Base-by-base conservation (phyloP, 2,113 vertebrate species). In the Larimichthys crocea region DNA sequence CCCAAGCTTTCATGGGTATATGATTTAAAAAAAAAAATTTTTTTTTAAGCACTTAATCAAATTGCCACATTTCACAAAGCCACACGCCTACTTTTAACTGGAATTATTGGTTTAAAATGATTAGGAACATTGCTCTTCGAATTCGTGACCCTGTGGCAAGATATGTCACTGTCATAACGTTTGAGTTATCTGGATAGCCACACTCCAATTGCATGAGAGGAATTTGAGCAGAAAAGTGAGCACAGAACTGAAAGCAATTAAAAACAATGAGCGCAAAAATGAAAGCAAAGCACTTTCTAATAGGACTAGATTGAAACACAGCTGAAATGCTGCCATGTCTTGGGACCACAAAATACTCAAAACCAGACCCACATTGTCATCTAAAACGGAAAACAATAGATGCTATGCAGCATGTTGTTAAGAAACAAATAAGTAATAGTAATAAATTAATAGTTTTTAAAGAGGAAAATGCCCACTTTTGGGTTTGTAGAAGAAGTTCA, bases 191-290 rank as follows among this genome's bases (percentile, higher is more conserved):
- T 61, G 26, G 46, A 57, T 74, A 14, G n/a, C 48, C 31, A 7
- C 63, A 69, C 57, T 63, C 24, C 0, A 4, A 20, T 10, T 46
- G 42, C 48, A 68, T 15, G 7, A 22, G 24, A 68, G 11, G 16
- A 19, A 62, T 62, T 60, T 42, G 15, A 42, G 35, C 19, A 26
- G 64, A 26, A 12, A 61, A 46, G 14, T 62, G 31, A 70, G 22
- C 61, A 52, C 19, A 16, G 17, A 61, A 31, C 3, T 59, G 53
- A 50, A 24, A 20, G 15, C 46, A 77, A 10, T 83, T 70, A 57
- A 80, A 82, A 63, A 60, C 10, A 26, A 44, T n/a, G 10, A 80
- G 61, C 53, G 56, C 50, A 62, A 71, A 72, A 76, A 53, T 24
- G 2, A 60, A 72, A 69, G 24, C 35, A 20, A 19, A 50, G 10